Base-by-base conservation (phyloP, 1,140 invertebrate species). In the Musca domestica region DNA sequence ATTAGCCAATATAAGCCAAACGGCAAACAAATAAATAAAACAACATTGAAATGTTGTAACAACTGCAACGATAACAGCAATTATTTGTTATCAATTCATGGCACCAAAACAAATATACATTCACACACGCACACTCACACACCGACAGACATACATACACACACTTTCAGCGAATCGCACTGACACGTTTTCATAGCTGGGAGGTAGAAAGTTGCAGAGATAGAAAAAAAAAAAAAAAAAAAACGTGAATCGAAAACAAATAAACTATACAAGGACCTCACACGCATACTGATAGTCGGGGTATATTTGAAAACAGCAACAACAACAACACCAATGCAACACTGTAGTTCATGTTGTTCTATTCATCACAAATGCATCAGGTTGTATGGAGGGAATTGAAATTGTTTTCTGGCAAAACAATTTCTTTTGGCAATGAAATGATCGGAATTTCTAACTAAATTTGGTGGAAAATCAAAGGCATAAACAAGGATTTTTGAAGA, bases 81-180 rank as follows among this genome's bases (percentile, higher is more conserved):
- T 61, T 61, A 61, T 61, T 61, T 61, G 56, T 61, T 61, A 61
- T 61, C 56, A 61, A 61, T 61, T 61, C 56, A 61, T 61, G 30
- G 34, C 56, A 61, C 27, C 30, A 34, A 61, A 27, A 58, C 54
- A 58, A 56, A 56, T 41, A 41, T 41, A 56, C 22, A 25, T 7
- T 22, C 22, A 15, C 51, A 22, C 51, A 54, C 19, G 9, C 1
- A 27, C 10, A 25, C 10, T 22, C 22, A 54, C 51, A 12, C 51
- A 23, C 14, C 14, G 14, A 51, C 7, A 27, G 4, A 7, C 19
- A 19, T 2, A 61, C 27, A 34, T 17, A 10, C n/a, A 41, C 25
- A 61, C n/a, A n/a, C n/a, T n/a, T n/a, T n/a, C n/a, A n/a, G n/a
- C n/a, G n/a, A n/a, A 58, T 58, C 27, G 10, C 20, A 56, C 25